phyloP scores from a whole-genome alignment of 35 echinoderm and acorn worm species.

The Apostichopus japonicus region DNA sequence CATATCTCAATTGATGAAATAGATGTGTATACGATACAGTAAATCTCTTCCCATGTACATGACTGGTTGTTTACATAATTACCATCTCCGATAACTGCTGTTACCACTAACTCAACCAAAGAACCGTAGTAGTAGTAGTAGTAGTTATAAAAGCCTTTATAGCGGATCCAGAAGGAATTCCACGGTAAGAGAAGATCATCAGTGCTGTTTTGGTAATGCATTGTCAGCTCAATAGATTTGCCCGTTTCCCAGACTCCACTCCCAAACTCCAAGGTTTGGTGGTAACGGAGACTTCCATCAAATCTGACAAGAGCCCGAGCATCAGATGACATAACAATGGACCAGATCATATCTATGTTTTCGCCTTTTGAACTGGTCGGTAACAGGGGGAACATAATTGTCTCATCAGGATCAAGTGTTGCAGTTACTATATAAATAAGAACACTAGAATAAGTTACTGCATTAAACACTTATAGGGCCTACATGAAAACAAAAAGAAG shows the following conservation, averaged over 20 bases:
- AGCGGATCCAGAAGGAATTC: constrained; percentile 5
- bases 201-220: neutral
- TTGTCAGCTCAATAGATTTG: neutral
- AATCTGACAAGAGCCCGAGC: neutral
- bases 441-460: neutral
- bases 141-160: neutral
- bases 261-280: neutral
- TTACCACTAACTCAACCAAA: too few species aligned
- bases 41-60: too few species aligned
- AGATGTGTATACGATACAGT: too few species aligned
- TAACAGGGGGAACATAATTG: too few species aligned
- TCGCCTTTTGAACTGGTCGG: neutral
- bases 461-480: too few species aligned
- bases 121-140: neutral
- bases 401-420: too few species aligned
- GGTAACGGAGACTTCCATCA: neutral
- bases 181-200: neutral
- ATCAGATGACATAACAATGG: neutral
- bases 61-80: too few species aligned
- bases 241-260: neutral
- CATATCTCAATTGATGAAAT: too few species aligned
- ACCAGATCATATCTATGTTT: neutral
- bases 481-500: too few species aligned
- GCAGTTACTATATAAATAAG: neutral
- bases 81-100: too few species aligned